These are phyloP conservation scores for Gorsachius magnificus DNA, from an alignment of 2,797 vertebrate genomes.

Conservation along the genomic window DNA sequence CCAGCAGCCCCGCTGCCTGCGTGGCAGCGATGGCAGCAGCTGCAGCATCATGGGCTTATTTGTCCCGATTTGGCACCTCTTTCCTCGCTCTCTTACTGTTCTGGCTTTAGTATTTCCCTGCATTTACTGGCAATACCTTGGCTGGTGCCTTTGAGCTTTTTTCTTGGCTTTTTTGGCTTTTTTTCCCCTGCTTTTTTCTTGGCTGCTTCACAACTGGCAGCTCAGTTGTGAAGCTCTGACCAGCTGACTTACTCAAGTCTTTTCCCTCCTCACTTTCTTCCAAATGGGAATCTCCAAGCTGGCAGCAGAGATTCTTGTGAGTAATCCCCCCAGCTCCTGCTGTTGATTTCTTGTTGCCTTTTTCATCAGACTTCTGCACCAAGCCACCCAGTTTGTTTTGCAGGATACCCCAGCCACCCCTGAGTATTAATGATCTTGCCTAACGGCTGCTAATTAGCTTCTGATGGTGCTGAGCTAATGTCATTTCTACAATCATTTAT, in stretches of 20 bases:
- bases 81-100: neutral
- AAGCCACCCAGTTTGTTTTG: neutral
- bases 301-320: neutral
- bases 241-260: neutral
- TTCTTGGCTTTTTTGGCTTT: neutral
- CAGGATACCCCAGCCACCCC: neutral
- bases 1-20: neutral
- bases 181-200: neutral
- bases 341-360: neutral
- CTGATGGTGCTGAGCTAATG: neutral
- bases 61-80: neutral
- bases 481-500: neutral
- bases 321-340: neutral
- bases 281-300: neutral
- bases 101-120: neutral
- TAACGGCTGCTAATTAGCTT: constrained; percentile 5
- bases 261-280: neutral
- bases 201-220: neutral
- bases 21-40: neutral
- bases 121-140: neutral
- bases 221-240: neutral
- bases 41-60: neutral
- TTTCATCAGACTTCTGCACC: neutral
- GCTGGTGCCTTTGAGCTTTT: neutral
- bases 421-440: neutral